phyloP scores from a whole-genome alignment of 2,113 vertebrate species.

The Gymnocephalus cernua region DNA sequence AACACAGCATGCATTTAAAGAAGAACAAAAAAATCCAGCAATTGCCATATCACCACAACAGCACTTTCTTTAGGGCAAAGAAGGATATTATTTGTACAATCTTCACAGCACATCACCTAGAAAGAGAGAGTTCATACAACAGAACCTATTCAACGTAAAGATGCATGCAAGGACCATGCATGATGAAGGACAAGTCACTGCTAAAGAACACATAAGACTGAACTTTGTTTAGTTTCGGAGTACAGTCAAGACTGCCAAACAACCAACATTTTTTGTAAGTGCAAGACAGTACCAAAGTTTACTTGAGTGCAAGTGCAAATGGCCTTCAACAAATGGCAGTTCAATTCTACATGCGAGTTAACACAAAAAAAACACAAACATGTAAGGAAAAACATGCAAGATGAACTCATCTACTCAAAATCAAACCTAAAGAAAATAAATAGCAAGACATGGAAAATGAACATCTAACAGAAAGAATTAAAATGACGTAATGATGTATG shows the following conservation, averaged over 20 bases:
- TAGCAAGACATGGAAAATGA: constrained; percentile 10
- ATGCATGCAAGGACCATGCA: constrained; percentile 67
- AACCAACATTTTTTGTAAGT: constrained; percentile 6
- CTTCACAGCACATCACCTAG: constrained; percentile 38
- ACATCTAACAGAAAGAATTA: constrained; percentile 19
- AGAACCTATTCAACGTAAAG: background rate
- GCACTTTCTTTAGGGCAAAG: constrained; percentile 73
- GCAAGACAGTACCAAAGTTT: constrained; percentile 28
- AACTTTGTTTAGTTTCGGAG: constrained; percentile 19
- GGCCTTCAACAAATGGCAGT: background rate
- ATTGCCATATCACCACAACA: constrained; percentile 1
- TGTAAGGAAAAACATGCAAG: constrained; percentile 36
- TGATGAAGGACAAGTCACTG: constrained; percentile 37
- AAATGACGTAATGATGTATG: background rate
- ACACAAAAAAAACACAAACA: constrained; percentile 2
- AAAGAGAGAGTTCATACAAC: constrained; percentile 17
- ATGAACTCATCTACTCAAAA: constrained; percentile 17
- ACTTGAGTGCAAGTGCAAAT: constrained; percentile 24
- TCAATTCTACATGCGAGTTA: constrained; percentile 1
- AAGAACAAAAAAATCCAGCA: background rate
- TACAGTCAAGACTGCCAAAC: constrained; percentile 13
- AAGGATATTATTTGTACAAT: constrained; percentile 39
- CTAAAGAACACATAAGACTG: constrained; percentile 45
- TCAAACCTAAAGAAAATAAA: constrained; percentile 24
- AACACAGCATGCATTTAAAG: constrained; percentile 46